Conservation (phyloP, 2,888 invertebrate genomes). For the Xanthia togata region DNA sequence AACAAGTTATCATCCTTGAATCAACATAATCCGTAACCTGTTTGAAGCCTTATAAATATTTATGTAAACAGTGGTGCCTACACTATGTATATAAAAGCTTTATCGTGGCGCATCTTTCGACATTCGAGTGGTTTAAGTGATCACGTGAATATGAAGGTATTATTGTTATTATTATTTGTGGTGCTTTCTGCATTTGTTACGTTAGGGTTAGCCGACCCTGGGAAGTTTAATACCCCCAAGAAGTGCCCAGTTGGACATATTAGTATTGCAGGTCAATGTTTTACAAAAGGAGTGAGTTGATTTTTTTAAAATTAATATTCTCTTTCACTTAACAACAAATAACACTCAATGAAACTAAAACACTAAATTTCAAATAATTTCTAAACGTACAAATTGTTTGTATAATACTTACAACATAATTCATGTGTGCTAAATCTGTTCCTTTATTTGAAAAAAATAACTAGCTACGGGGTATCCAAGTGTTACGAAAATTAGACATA, state of each 20-base stretch:
- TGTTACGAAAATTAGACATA: neutral
- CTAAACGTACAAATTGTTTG: neutral
- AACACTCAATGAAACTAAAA: neutral
- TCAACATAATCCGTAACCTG: slow-evolving; percentile 30
- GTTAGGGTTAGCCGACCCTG: slow-evolving; percentile 19
- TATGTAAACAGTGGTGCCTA: slow-evolving; percentile 16
- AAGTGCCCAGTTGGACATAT: slow-evolving; percentile 46
- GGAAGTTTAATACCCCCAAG: slow-evolving; percentile 21
- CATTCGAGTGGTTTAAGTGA: slow-evolving; percentile 42
- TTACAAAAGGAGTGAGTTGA: slow-evolving; percentile 50
- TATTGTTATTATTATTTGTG: slow-evolving; percentile 45
- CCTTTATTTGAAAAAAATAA: neutral
- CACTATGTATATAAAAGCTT: slow-evolving; percentile 34
- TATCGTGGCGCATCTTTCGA: slow-evolving; percentile 5
- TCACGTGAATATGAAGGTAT: slow-evolving; percentile 52
- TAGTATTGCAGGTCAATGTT: slow-evolving; percentile 24
- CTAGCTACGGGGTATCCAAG: neutral
- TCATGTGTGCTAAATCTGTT: neutral
- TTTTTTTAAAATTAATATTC: neutral
- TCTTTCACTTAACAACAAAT: neutral
- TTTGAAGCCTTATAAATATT: slow-evolving; percentile 30
- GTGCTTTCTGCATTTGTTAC: slow-evolving; percentile 30
- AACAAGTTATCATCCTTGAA: slow-evolving; percentile 39
- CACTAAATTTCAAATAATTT: neutral
- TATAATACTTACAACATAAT: neutral